These are phyloP conservation scores for Capitulum mitella DNA, from an alignment of 2,888 invertebrate genomes.

Conservation along the genomic window DNA sequence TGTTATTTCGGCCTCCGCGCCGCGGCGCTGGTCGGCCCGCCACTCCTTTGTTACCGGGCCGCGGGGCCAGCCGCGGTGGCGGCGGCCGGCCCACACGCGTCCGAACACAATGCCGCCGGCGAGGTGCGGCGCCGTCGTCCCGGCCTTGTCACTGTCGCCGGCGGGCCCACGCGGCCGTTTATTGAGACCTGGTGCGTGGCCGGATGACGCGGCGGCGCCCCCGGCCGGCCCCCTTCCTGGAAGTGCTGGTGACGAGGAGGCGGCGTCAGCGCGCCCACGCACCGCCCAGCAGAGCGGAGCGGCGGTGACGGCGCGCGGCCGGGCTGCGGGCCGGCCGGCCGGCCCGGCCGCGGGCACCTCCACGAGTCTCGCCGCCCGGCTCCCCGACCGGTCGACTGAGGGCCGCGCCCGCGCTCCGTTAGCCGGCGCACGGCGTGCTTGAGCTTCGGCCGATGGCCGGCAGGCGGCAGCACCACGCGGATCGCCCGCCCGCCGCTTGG, in stretches of 20 bases:
- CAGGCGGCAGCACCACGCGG: background rate
- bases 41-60: background rate
- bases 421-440: background rate
- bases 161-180: no score
- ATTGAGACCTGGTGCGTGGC: no score
- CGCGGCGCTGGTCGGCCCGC: background rate
- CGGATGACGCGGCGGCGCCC: background rate
- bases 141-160: no score
- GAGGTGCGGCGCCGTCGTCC: background rate
- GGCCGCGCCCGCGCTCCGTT: conserved; percentile 6
- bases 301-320: no score
- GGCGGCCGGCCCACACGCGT: background rate
- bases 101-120: background rate
- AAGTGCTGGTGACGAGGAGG: background rate
- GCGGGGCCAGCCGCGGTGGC: background rate
- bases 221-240: background rate
- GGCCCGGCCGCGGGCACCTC: background rate
- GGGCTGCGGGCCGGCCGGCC: background rate
- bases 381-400: background rate
- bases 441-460: background rate
- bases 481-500: conserved; percentile 2
- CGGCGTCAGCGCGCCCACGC: no score
- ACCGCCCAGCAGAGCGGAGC: no score
- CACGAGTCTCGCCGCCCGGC: background rate
- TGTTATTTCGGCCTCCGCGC: background rate